A percentile compares a stretch with the other conserved stretches of the same genome.
Evolutionary conservation across 2,888 invertebrate species (phyloP).

Genomic region (Ellobium chinense): DNA sequence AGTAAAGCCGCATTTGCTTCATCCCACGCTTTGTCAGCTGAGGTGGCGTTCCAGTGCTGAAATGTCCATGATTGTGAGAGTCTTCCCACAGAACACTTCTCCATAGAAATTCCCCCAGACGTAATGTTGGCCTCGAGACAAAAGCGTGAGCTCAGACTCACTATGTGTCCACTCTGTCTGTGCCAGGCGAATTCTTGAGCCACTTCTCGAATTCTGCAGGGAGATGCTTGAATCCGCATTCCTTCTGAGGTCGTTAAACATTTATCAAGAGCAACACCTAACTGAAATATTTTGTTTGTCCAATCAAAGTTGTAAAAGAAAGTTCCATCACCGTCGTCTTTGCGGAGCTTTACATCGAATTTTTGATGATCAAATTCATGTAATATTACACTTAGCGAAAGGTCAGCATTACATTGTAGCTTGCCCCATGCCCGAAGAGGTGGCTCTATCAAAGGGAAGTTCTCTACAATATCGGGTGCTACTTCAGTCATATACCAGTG

Average conservation of each 20-base stretch:
- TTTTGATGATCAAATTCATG: too few species aligned
- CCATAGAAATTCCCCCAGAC: too few species aligned
- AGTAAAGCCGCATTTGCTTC: too few species aligned
- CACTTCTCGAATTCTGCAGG: neutral
- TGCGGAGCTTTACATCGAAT: neutral
- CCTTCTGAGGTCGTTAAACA: neutral
- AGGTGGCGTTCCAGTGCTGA: too few species aligned
- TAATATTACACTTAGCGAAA: neutral
- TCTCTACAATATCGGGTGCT: neutral
- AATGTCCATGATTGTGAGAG: too few species aligned
- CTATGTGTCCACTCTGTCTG: neutral
- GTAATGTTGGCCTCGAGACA: neutral
- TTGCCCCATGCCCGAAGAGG: neutral
- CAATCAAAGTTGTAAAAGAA: neutral
- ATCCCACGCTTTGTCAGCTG: too few species aligned
- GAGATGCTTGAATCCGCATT: neutral
- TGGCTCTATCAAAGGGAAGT: neutral
- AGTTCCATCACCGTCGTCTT: neutral
- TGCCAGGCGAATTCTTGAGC: neutral
- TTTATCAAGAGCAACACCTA: neutral
- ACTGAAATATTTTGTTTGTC: neutral
- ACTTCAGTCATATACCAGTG: slow-evolving; percentile 13
- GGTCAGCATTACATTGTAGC: neutral
- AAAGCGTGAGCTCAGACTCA: neutral
- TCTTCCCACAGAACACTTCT: too few species aligned